phyloP scores from a whole-genome alignment of 2,888 invertebrate species.

The Hemicrepidius hirtus region DNA sequence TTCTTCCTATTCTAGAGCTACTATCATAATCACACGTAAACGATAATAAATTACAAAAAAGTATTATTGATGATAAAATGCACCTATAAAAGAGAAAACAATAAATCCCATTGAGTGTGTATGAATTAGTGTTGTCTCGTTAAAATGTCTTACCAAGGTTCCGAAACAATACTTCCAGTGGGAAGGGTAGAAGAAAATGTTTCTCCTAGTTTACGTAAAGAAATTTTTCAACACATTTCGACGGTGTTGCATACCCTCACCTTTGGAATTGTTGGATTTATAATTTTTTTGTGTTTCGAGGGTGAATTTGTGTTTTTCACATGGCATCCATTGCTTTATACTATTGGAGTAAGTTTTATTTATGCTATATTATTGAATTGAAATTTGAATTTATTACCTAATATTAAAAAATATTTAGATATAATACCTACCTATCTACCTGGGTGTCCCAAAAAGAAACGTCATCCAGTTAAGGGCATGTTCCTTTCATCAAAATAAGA shows the following conservation, averaged over 20 bases:
- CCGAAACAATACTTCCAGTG: background rate
- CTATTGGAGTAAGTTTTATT: slow-evolving; percentile 25
- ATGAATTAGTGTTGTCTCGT: too few relatives aligned
- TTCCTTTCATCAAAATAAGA: too few relatives aligned
- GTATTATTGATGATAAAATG: too few relatives aligned
- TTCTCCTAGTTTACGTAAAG: slow-evolving; percentile 3
- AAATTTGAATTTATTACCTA: background rate
- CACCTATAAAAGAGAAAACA: too few relatives aligned
- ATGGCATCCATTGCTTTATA: slow-evolving; percentile 17
- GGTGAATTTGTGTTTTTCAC: slow-evolving; percentile 5
- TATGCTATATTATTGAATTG: background rate
- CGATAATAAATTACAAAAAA: background rate
- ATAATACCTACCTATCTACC: too few relatives aligned
- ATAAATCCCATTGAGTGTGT: too few relatives aligned
- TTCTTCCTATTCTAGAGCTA: too few relatives aligned
- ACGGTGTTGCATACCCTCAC: slow-evolving; percentile 7
- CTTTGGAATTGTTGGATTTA: slow-evolving; percentile 10
- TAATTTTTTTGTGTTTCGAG: slow-evolving; percentile 2
- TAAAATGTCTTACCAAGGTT: background rate
- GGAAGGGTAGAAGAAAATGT: too few relatives aligned
- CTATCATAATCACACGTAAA: background rate
- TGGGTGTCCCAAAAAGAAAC: too few relatives aligned
- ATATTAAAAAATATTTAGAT: too few relatives aligned
- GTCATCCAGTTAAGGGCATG: too few relatives aligned
- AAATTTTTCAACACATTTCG: slow-evolving; percentile 21